A percentile compares a stretch with the other conserved stretches of the same genome.
phyloP scores from a whole-genome alignment of 2,797 vertebrate genomes.

The Tangara arthus region DNA sequence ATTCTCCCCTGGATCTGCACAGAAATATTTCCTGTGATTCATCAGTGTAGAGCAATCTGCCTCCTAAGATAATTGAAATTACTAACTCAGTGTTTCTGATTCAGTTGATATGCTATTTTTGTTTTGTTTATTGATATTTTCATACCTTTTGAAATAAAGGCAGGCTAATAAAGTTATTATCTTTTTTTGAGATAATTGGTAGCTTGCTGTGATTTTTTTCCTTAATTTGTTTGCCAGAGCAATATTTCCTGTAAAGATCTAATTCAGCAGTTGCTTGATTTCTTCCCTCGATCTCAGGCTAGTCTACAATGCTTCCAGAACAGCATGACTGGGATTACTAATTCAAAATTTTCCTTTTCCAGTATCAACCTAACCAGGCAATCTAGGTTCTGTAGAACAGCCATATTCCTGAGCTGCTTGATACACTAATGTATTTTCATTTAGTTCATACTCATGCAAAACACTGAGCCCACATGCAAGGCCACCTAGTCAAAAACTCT shows the following conservation, averaged over 20 bases:
- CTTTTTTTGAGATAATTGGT: not conserved
- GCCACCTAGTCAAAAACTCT: not conserved
- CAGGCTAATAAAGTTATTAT: not conserved
- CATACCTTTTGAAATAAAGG: not conserved
- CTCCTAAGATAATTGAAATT: conserved; percentile 10
- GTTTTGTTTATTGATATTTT: not conserved
- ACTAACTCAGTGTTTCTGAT: not conserved
- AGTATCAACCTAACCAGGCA: not conserved
- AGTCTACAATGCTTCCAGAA: not conserved
- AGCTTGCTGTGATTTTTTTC: not conserved
- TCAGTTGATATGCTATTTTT: not conserved
- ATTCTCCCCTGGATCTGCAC: not conserved
- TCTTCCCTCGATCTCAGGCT: not conserved
- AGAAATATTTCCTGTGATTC: not conserved
- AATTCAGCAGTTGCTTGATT: conserved; percentile 3
- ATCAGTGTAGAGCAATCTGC: not conserved
- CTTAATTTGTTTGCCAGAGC: not conserved
- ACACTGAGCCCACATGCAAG: not conserved
- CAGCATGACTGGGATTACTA: not conserved
- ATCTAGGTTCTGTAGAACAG: not conserved
- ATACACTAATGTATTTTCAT: not conserved
- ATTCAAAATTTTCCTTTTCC: conserved; percentile 32
- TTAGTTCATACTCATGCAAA: conserved; percentile 1
- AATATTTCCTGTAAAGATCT: not conserved
- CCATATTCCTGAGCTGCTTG: not conserved